Percentiles rank a stretch among this genome's conserved stretches.
Evolutionary conservation across 1,140 invertebrate genomes (phyloP).

Genomic region (Euglossa dilemma): DNA sequence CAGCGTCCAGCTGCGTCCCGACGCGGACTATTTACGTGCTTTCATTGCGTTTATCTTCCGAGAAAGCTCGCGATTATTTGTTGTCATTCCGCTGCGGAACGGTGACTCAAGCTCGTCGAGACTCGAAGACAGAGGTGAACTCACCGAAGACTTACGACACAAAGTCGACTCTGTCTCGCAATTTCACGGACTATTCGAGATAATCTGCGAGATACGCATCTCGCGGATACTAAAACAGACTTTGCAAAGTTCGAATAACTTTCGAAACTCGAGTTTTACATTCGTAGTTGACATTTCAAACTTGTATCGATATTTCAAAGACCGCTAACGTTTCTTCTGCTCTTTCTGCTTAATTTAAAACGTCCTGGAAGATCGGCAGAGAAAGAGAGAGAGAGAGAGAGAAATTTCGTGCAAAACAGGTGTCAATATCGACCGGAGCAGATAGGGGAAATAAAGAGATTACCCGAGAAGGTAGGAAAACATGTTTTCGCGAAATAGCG

Average conservation of each 20-base stretch:
- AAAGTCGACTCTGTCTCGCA: neutral
- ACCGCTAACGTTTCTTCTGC: neutral
- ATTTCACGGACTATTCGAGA: neutral
- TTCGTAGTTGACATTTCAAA: too few species aligned
- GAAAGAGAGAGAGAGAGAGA: too few species aligned
- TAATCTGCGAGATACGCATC: neutral
- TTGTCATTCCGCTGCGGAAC: neutral
- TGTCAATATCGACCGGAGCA: too few species aligned
- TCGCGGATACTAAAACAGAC: too few species aligned
- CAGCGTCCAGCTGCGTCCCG: neutral
- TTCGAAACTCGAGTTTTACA: too few species aligned
- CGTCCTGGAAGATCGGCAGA: neutral
- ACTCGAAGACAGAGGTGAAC: too few species aligned
- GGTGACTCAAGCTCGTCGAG: too few species aligned
- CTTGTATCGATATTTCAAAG: too few species aligned
- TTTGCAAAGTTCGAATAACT: too few species aligned
- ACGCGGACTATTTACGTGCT: neutral
- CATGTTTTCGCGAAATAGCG: neutral
- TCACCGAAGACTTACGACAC: neutral
- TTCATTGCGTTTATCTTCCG: neutral
- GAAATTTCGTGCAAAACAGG: too few species aligned
- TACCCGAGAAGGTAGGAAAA: too few species aligned
- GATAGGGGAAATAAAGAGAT: too few species aligned
- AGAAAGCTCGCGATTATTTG: neutral
- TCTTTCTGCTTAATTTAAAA: neutral